Evolutionary conservation across 2,888 invertebrate genomes (phyloP).

Genomic region (Strigamia maritima): DNA sequence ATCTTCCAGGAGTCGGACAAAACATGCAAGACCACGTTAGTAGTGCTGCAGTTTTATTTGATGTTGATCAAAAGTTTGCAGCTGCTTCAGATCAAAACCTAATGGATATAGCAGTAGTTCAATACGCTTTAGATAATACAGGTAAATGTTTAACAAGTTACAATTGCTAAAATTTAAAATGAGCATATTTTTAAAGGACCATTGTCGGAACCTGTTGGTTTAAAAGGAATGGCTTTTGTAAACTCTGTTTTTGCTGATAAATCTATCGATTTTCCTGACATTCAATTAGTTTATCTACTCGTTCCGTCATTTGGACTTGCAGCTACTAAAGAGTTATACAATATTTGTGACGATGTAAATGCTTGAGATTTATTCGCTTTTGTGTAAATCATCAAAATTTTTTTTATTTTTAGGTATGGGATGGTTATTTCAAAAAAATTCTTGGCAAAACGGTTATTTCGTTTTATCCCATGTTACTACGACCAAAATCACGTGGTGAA

Average conservation of each 20-base stretch:
- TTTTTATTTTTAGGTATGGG: background rate
- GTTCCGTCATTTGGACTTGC: background rate
- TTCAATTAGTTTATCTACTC: background rate
- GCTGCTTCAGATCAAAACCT: background rate
- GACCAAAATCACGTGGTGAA: constrained; percentile 80
- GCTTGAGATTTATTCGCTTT: background rate
- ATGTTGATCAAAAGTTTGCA: background rate
- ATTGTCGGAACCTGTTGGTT: background rate
- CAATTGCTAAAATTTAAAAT: background rate
- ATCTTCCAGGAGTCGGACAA: constrained; percentile 21
- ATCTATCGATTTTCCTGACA: background rate
- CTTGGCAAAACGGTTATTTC: constrained; percentile 66
- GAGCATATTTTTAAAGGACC: background rate
- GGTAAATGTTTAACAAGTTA: background rate
- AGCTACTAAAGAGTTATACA: background rate
- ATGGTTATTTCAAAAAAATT: background rate
- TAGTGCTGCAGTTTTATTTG: background rate
- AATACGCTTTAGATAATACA: background rate
- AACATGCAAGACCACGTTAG: background rate
- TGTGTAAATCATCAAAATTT: background rate
- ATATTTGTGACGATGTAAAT: background rate
- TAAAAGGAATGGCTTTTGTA: background rate
- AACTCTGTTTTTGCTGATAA: background rate
- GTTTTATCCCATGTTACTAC: constrained; percentile 81
- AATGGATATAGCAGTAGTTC: background rate